phyloP scores from a whole-genome alignment of 2,113 vertebrate species.

The Ellobius talpinus region DNA sequence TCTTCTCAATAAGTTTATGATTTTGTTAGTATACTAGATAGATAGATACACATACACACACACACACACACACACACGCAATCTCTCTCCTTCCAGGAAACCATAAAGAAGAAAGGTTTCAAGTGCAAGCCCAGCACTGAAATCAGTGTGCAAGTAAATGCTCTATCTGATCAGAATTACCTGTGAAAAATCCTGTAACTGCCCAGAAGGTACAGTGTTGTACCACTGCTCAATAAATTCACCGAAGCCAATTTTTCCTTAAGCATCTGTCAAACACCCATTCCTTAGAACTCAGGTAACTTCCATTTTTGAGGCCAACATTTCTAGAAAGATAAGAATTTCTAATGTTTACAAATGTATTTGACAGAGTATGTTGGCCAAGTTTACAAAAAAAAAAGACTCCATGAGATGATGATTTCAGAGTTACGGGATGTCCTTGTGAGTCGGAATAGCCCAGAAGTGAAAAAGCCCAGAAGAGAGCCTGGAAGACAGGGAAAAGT shows the following conservation, averaged over 20 bases:
- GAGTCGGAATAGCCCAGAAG: not conserved
- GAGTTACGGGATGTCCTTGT: not conserved
- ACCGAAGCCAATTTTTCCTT: not conserved
- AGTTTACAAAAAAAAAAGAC: not conserved
- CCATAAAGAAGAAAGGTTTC: not conserved
- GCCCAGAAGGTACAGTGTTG: not conserved
- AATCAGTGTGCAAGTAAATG: slow-evolving; percentile 30
- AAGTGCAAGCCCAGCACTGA: not conserved
- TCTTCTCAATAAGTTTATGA: slow-evolving; percentile 23
- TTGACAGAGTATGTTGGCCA: not conserved
- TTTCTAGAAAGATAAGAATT: slow-evolving; percentile 42
- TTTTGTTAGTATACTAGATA: not conserved
- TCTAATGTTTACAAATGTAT: not conserved
- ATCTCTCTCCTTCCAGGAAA: not conserved
- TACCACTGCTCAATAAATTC: not conserved
- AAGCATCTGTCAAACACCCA: not conserved
- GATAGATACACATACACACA: not conserved
- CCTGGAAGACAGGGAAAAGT: not conserved
- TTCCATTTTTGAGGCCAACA: not conserved
- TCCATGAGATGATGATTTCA: not conserved
- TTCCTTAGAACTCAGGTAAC: not conserved
- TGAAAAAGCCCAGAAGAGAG: not conserved
- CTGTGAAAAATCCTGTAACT: not conserved
- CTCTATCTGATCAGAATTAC: not conserved
- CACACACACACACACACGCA: not conserved